Conservation (phyloP, 2,888 invertebrate species). For the Lasioglossum marginatum region DNA sequence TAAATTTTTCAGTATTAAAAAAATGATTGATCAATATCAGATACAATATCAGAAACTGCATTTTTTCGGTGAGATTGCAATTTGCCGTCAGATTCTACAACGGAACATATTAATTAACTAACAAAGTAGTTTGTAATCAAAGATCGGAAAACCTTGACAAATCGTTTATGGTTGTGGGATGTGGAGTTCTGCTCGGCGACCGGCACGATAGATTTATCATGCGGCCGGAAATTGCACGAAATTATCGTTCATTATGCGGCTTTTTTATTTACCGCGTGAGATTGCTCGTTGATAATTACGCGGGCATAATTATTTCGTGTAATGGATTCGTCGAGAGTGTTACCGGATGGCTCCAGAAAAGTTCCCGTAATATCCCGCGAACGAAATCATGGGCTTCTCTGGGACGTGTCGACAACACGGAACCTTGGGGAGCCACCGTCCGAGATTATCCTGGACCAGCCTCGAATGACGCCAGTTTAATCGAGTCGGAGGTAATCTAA, state of each 20-base stretch:
- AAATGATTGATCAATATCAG: too few relatives aligned
- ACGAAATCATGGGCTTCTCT: conserved; percentile 50
- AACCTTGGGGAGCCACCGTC: conserved; percentile 55
- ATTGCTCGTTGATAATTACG: conserved; percentile 45
- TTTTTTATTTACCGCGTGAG: conserved; percentile 16
- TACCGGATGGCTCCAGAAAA: conserved; percentile 37
- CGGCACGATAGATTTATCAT: conserved; percentile 18
- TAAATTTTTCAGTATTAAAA: too few relatives aligned
- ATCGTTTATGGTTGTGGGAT: conserved; percentile 2
- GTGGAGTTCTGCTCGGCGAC: conserved; percentile 12
- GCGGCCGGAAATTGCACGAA: conserved; percentile 23
- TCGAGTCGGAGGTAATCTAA: conserved; percentile 74
- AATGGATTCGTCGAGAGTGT: conserved; percentile 43
- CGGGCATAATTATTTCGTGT: conserved; percentile 48
- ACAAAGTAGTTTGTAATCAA: not conserved
- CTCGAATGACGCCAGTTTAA: conserved; percentile 71
- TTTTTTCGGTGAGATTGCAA: not conserved
- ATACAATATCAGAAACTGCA: not conserved
- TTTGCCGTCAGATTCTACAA: not conserved
- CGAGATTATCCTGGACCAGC: conserved; percentile 66
- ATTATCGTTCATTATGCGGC: conserved; percentile 39
- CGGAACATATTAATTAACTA: not conserved
- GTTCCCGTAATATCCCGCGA: conserved; percentile 31
- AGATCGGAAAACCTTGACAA: not conserved
- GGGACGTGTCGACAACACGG: conserved; percentile 56